phyloP scores from a whole-genome alignment of 92 coral and sea anemone species.

The Plumapathes pennacea region DNA sequence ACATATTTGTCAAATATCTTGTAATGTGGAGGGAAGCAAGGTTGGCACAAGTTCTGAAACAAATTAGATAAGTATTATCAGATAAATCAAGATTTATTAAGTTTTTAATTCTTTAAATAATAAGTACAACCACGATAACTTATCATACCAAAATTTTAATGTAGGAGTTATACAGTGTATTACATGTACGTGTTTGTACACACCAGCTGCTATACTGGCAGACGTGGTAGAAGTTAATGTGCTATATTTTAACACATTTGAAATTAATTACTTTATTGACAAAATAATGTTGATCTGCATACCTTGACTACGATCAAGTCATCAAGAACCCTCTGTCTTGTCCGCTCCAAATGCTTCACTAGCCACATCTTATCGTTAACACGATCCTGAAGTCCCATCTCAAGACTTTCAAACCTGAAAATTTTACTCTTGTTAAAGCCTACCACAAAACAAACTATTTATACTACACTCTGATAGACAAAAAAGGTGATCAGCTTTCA shows the following conservation, averaged over 20 bases:
- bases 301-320: constrained; percentile 95
- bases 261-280: background rate
- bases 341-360: constrained; percentile 90
- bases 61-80: no score
- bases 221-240: background rate
- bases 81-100: no score
- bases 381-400: constrained; percentile 85
- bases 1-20: constrained; percentile 81
- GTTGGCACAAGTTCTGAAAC: constrained; percentile 78
- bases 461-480: background rate
- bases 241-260: background rate
- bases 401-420: constrained; percentile 90
- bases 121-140: no score
- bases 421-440: background rate
- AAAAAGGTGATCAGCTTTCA: background rate
- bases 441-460: background rate
- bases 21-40: constrained; percentile 88
- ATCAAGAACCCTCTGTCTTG: constrained; percentile 77
- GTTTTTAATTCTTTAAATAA: no score
- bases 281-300: background rate
- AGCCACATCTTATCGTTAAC: constrained; percentile 93
- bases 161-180: background rate
- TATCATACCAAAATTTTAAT: background rate
- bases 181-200: background rate
- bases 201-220: background rate